Percentiles rank a stretch among this genome's conserved stretches.
Evolutionary conservation across 2,797 vertebrate species (phyloP).

Genomic region (Lagodon rhomboides): DNA sequence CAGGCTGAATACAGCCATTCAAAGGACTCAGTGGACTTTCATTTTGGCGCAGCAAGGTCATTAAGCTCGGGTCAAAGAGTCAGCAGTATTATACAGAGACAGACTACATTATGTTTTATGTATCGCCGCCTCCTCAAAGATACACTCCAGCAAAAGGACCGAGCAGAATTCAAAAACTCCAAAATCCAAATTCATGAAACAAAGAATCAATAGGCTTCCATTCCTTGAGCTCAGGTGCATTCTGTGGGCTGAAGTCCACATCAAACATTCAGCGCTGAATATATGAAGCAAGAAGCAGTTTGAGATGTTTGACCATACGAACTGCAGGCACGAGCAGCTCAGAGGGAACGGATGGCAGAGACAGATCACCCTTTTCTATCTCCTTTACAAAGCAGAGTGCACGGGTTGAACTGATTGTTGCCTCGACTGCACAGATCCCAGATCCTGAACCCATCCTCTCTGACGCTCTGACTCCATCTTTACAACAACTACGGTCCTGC

Average conservation of each 20-base stretch:
- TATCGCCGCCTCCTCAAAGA: not conserved
- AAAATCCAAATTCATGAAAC: constrained; percentile 6
- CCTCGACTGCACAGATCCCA: not conserved
- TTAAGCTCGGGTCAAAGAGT: not conserved
- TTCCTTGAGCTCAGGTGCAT: not conserved
- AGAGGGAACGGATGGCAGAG: not conserved
- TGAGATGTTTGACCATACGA: not conserved
- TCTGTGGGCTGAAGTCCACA: not conserved
- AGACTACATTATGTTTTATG: not conserved
- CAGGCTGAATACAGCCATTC: too few species aligned
- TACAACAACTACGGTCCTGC: not conserved
- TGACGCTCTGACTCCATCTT: not conserved
- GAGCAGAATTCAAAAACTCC: not conserved
- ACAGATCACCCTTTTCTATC: not conserved
- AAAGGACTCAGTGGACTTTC: not conserved
- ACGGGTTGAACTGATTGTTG: not conserved
- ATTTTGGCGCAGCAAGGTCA: not conserved
- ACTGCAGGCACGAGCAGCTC: not conserved
- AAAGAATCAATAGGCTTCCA: constrained; percentile 2
- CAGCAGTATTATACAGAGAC: not conserved
- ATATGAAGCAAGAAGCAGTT: not conserved
- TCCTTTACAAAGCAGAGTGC: not conserved
- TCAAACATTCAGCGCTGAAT: constrained; percentile 5
- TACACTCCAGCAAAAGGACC: not conserved
- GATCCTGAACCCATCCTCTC: not conserved